Conservation (phyloP, 2,888 invertebrate species). For the Limnephilus marmoratus region DNA sequence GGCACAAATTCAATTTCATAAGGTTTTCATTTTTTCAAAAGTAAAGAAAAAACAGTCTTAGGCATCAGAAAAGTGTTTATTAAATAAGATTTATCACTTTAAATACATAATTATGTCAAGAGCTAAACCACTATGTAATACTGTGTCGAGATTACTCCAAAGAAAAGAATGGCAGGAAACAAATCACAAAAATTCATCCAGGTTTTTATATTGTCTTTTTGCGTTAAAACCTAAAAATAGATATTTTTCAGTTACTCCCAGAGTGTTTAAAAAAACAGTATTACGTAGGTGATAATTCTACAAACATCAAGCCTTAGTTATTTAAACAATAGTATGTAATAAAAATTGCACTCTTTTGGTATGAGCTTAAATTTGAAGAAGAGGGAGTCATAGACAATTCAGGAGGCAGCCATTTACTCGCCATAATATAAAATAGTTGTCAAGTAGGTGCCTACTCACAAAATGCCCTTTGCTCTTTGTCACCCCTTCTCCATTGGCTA, state of each 20-base stretch:
- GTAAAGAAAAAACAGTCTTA: not conserved
- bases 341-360: conserved; percentile 26
- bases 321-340: conserved; percentile 27
- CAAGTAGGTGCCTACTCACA: not conserved
- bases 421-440: not conserved
- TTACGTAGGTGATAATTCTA: conserved; percentile 16
- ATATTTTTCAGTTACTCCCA: not conserved
- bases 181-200: not conserved
- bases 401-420: not conserved
- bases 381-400: not conserved
- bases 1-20: too few species aligned
- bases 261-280: not conserved
- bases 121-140: not conserved
- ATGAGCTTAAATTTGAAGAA: not conserved
- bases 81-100: conserved; percentile 20
- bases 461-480: not conserved
- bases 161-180: not conserved
- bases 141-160: not conserved
- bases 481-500: not conserved
- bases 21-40: not conserved
- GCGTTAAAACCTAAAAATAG: not conserved
- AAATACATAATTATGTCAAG: conserved; percentile 13
- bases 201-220: not conserved
- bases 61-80: not conserved
- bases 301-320: conserved; percentile 4